A percentile compares a stretch with the other conserved stretches of the same genome.
Conservation (phyloP, 2,888 invertebrate species). For the Fragum fragum region DNA sequence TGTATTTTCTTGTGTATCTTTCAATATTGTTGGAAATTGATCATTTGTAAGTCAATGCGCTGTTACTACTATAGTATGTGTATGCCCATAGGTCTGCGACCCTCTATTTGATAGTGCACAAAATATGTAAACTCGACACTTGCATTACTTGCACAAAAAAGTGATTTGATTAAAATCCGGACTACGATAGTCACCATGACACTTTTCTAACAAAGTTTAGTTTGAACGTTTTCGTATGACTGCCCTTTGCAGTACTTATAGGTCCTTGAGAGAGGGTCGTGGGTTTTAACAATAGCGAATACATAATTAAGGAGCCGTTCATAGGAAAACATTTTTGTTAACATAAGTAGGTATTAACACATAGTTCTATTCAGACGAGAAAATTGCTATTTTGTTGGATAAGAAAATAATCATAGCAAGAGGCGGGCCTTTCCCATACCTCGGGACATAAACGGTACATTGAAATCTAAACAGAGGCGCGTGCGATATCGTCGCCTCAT, state of each 20-base stretch:
- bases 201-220: no score
- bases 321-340: constrained; percentile 63
- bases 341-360: constrained; percentile 67
- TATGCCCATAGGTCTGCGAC: no score
- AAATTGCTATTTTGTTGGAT: constrained; percentile 63
- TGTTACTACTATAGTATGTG: no score
- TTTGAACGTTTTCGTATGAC: no score
- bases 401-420: constrained; percentile 42
- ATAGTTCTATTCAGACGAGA: constrained; percentile 55
- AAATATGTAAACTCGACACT: no score
- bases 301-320: constrained; percentile 54
- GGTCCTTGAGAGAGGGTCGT: constrained; percentile 46
- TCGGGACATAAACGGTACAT: constrained; percentile 41
- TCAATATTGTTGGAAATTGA: no score
- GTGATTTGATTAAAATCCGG: no score
- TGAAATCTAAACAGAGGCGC: constrained; percentile 58
- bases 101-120: no score
- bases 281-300: constrained; percentile 51
- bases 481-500: constrained; percentile 64
- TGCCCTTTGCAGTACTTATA: constrained; percentile 17
- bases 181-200: no score
- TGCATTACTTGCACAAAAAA: no score
- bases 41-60: no score
- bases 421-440: constrained; percentile 68
- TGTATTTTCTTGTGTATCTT: no score